These are phyloP conservation scores for Rhipidura dahli DNA, from an alignment of 2,113 vertebrate species.

Conservation along the genomic window DNA sequence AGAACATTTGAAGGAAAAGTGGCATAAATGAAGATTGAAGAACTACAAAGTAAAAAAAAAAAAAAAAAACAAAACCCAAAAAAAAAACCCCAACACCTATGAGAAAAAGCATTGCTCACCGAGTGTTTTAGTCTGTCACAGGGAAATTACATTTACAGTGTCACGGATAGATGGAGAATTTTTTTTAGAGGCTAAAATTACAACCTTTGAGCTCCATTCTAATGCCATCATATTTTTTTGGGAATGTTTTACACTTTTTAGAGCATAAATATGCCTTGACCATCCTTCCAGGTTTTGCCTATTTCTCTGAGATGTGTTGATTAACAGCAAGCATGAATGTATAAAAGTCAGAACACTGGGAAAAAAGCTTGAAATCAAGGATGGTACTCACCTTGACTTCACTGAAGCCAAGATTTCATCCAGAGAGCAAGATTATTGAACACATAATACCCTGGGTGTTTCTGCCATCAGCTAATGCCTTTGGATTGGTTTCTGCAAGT, in stretches of 20 bases:
- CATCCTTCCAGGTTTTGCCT: neutral
- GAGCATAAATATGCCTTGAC: neutral
- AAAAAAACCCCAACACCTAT: neutral
- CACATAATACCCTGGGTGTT: neutral
- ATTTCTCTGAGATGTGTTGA: neutral
- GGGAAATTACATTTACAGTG: neutral
- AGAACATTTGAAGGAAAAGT: constrained; percentile 31
- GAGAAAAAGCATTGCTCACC: neutral
- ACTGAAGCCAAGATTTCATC: neutral
- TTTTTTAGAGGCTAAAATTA: neutral
- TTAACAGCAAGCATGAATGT: neutral
- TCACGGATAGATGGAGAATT: neutral
- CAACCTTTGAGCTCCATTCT: neutral
- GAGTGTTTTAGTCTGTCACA: neutral
- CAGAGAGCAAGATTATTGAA: neutral
- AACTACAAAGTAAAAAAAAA: neutral
- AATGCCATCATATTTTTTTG: neutral
- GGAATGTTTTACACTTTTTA: neutral
- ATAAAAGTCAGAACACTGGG: neutral
- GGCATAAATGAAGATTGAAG: constrained; percentile 24
- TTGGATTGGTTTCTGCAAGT: neutral
- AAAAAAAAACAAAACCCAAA: too few relatives aligned
- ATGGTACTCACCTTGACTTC: neutral
- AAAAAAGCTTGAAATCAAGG: neutral
- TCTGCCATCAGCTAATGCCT: neutral